These are phyloP conservation scores for Macrocentrus cingulum DNA, from an alignment of 1,140 invertebrate genomes.

Conservation along the genomic window DNA sequence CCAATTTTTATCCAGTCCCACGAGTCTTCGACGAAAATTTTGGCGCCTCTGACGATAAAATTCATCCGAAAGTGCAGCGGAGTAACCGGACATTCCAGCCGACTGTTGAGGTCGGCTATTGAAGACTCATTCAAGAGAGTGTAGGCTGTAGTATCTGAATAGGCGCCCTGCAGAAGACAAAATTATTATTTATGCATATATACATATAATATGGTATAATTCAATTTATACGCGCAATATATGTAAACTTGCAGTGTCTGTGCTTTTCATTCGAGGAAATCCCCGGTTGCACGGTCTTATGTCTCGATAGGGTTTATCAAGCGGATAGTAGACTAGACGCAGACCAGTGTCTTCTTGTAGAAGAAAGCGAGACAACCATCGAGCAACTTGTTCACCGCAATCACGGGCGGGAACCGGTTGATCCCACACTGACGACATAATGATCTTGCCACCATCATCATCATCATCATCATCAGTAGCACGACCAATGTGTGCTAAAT, in stretches of 20 bases:
- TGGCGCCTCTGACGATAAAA: constrained; percentile 66
- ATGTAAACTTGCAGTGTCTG: constrained; percentile 46
- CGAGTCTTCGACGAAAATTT: constrained; percentile 67
- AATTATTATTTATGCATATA: constrained; percentile 1
- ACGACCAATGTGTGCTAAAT: constrained; percentile 59
- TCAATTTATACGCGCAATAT: too few species aligned
- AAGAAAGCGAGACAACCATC: constrained; percentile 65
- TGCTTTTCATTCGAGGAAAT: constrained; percentile 36
- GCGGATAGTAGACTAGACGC: constrained; percentile 63
- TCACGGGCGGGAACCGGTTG: constrained; percentile 59
- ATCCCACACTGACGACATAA: constrained; percentile 57
- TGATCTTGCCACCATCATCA: too few species aligned
- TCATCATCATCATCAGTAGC: too few species aligned
- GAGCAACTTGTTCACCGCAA: constrained; percentile 65
- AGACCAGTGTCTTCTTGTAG: constrained; percentile 61
- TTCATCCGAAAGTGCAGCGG: constrained; percentile 67
- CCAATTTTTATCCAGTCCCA: constrained; percentile 74
- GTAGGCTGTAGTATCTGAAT: constrained; percentile 63
- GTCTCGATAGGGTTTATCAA: constrained; percentile 48
- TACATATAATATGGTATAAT: too few species aligned
- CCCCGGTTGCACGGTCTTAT: constrained; percentile 37
- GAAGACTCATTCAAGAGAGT: constrained; percentile 67
- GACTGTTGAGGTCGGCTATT: constrained; percentile 64
- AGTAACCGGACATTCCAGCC: constrained; percentile 60
- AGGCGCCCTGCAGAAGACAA: constrained; percentile 57